A percentile compares a stretch with the other conserved stretches of the same genome.
Evolutionary conservation across 2,113 vertebrate species (phyloP).

Genomic region (Aegithalos caudatus): DNA sequence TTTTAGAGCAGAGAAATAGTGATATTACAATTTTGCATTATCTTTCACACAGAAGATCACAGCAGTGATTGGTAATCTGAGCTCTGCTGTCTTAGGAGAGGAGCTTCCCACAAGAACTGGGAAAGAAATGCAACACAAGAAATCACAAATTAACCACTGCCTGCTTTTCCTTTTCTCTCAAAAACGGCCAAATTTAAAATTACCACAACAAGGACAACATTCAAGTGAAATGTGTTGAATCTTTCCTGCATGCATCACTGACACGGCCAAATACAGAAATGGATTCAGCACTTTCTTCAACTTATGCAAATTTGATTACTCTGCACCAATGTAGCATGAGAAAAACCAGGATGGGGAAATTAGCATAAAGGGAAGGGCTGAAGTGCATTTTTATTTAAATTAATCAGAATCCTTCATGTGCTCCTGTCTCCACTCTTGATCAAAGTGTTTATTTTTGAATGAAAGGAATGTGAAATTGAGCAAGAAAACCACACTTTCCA

Average conservation of each 20-base stretch:
- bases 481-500: background rate
- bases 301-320: conserved; percentile 39
- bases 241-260: background rate
- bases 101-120: background rate
- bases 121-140: background rate
- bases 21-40: conserved; percentile 35
- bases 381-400: conserved; percentile 42
- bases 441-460: conserved; percentile 17
- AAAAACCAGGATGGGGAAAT: background rate
- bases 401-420: background rate
- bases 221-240: background rate
- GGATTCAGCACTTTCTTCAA: conserved; percentile 12
- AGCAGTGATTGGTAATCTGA: background rate
- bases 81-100: background rate
- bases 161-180: background rate
- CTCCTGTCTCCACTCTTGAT: background rate
- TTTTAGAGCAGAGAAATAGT: conserved; percentile 41
- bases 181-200: background rate
- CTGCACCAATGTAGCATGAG: background rate
- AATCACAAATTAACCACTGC: background rate
- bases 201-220: background rate
- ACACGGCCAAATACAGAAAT: background rate
- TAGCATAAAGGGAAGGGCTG: background rate
- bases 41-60: background rate
- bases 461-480: background rate